A percentile compares a stretch with the other conserved stretches of the same genome.
Evolutionary conservation across 2,797 vertebrate genomes (phyloP).

Genomic region (Echiichthys vipera): DNA sequence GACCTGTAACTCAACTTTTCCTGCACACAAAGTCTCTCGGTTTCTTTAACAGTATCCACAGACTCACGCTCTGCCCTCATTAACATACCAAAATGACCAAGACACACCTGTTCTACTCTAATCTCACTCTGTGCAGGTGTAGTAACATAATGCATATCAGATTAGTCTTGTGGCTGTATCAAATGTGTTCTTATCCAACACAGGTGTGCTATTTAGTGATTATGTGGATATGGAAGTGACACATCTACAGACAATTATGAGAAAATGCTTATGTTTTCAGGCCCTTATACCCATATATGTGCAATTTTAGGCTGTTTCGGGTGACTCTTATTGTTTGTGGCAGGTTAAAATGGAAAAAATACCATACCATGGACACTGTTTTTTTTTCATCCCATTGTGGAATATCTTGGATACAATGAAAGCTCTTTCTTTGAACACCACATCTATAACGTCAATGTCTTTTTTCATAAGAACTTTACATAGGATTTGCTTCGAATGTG

Average conservation of each 20-base stretch:
- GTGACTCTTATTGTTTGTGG: neutral
- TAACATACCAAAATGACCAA: slow-evolving; percentile 59
- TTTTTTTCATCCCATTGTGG: neutral
- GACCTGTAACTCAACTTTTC: slow-evolving; percentile 55
- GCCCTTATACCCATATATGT: neutral
- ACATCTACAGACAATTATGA: neutral
- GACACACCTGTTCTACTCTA: slow-evolving; percentile 58
- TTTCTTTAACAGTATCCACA: slow-evolving; percentile 61
- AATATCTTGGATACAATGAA: no score
- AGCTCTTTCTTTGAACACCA: no score
- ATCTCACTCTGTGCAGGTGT: slow-evolving; percentile 59
- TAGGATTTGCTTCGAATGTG: no score
- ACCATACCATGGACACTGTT: no score
- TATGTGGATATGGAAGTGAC: neutral
- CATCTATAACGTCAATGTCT: no score
- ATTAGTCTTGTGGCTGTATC: slow-evolving; percentile 29
- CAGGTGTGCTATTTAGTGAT: slow-evolving; percentile 28
- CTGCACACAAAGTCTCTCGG: slow-evolving; percentile 65
- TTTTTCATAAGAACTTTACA: no score
- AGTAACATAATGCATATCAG: slow-evolving; percentile 64
- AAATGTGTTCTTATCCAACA: slow-evolving; percentile 29
- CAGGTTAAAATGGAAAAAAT: neutral
- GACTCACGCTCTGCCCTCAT: slow-evolving; percentile 46
- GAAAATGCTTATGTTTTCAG: neutral
- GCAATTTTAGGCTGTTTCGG: neutral